Percentiles rank a stretch among this genome's conserved stretches.
These are phyloP conservation scores for Rhabditoides inermis DNA, from an alignment of 2,888 invertebrate genomes.

Conservation along the genomic window DNA sequence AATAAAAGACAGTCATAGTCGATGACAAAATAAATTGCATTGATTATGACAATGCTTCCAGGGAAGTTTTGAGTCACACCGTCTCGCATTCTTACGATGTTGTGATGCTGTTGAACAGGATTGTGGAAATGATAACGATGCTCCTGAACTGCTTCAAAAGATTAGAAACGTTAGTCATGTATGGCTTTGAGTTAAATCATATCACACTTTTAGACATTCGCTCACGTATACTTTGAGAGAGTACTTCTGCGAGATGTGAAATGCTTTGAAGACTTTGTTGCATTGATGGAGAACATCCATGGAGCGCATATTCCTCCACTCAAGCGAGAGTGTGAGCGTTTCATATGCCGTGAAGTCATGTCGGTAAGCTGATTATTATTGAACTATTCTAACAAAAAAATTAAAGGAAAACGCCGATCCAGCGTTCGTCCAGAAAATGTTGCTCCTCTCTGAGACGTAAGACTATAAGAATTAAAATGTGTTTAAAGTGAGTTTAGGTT, in stretches of 20 bases:
- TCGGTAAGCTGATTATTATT: too few species aligned
- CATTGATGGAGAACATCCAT: slow-evolving; percentile 39
- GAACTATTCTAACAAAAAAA: too few species aligned
- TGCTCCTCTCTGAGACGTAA: slow-evolving; percentile 44
- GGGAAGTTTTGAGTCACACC: too few species aligned
- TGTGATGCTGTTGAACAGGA: slow-evolving; percentile 22
- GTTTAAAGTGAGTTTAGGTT: slow-evolving; percentile 22
- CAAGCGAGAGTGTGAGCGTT: slow-evolving; percentile 43
- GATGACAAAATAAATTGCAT: too few species aligned
- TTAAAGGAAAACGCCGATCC: slow-evolving; percentile 41
- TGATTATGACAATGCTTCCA: too few species aligned
- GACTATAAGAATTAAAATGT: too few species aligned
- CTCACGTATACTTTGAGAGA: slow-evolving; percentile 45
- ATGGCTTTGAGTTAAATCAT: not conserved
- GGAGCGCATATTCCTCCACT: slow-evolving; percentile 42
- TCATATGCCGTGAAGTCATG: slow-evolving; percentile 44
- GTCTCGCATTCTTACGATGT: slow-evolving; percentile 38
- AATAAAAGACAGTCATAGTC: slow-evolving; percentile 16
- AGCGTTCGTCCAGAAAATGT: slow-evolving; percentile 42
- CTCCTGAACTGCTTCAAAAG: slow-evolving; percentile 10
- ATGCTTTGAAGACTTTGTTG: slow-evolving; percentile 44
- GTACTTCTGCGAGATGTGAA: slow-evolving; percentile 36
- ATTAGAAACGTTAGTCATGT: slow-evolving; percentile 11
- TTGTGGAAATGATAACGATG: slow-evolving; percentile 7
- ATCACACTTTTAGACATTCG: slow-evolving; percentile 34